Percentiles rank a stretch among this genome's conserved stretches.
Evolutionary conservation across 2,113 vertebrate genomes (phyloP).

Genomic region (Alaudala cheleensis): DNA sequence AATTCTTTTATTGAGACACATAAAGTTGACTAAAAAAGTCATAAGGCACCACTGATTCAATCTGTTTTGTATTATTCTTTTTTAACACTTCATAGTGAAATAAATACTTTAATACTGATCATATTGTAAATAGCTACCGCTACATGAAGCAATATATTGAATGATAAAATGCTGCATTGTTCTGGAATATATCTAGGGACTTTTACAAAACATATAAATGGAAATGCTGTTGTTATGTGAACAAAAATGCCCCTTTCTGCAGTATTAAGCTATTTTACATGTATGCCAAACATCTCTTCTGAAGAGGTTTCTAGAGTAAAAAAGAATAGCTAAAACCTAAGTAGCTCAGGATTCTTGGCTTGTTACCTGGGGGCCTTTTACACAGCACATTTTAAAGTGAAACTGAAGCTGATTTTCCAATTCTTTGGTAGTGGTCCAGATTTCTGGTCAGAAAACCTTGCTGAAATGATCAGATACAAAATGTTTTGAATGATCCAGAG

Average conservation of each 20-base stretch:
- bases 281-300: slow-evolving; percentile 23
- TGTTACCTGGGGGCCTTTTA: neutral
- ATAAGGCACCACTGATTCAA: slow-evolving; percentile 75
- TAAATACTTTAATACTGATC: slow-evolving; percentile 74
- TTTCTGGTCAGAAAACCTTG: neutral
- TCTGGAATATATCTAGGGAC: slow-evolving; percentile 57
- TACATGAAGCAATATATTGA: slow-evolving; percentile 69
- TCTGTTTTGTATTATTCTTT: slow-evolving; percentile 40
- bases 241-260: slow-evolving; percentile 38
- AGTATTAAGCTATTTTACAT: slow-evolving; percentile 24
- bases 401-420: neutral
- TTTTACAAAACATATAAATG: slow-evolving; percentile 31
- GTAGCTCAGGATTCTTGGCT: neutral
- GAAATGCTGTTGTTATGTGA: neutral
- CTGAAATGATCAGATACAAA: neutral
- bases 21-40: slow-evolving; percentile 58
- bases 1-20: slow-evolving; percentile 54
- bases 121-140: slow-evolving; percentile 68
- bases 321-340: slow-evolving; percentile 34
- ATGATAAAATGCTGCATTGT: slow-evolving; percentile 68
- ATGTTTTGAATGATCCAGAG: neutral
- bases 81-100: slow-evolving; percentile 72
- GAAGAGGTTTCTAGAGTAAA: slow-evolving; percentile 31
- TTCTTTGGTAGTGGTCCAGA: slow-evolving; percentile 25
- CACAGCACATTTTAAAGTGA: neutral